Evolutionary conservation across 2,888 invertebrate genomes (phyloP).

Genomic region (Eilema sororculum): DNA sequence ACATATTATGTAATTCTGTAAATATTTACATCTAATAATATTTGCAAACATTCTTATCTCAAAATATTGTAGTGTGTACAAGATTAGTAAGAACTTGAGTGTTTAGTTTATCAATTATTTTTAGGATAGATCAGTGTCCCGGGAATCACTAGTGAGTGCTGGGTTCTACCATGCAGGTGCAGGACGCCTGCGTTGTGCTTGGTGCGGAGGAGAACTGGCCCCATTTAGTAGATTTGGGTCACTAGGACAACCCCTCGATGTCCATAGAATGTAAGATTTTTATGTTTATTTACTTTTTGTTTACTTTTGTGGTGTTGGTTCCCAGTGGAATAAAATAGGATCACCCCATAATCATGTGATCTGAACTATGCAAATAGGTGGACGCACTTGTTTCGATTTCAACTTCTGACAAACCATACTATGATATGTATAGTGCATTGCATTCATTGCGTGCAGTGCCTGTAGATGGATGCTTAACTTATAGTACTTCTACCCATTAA

Average conservation of each 20-base stretch:
- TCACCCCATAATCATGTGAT: no score
- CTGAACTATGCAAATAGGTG: no score
- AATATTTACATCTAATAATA: background rate
- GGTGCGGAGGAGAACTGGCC: conserved; percentile 91
- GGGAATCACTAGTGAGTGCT: conserved; percentile 91
- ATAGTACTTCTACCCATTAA: no score
- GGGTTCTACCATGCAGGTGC: conserved; percentile 94
- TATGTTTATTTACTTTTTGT: no score
- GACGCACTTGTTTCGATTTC: no score
- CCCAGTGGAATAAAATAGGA: no score
- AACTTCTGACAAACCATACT: no score
- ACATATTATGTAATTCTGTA: background rate
- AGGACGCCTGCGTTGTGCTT: conserved; percentile 91
- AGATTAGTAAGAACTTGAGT: background rate
- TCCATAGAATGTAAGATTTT: conserved; percentile 87
- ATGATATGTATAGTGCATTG: no score
- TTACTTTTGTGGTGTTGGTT: no score
- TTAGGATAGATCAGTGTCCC: conserved; percentile 86
- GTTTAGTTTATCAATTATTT: conserved; percentile 24
- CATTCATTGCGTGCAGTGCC: no score
- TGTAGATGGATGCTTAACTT: no score
- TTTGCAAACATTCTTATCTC: background rate
- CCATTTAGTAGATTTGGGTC: conserved; percentile 88
- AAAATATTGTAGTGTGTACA: background rate
- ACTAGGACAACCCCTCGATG: conserved; percentile 88